Percentiles rank a stretch among this genome's conserved stretches.
phyloP scores from a whole-genome alignment of 2,797 vertebrate genomes.

The Dendrocincla fuliginosa region DNA sequence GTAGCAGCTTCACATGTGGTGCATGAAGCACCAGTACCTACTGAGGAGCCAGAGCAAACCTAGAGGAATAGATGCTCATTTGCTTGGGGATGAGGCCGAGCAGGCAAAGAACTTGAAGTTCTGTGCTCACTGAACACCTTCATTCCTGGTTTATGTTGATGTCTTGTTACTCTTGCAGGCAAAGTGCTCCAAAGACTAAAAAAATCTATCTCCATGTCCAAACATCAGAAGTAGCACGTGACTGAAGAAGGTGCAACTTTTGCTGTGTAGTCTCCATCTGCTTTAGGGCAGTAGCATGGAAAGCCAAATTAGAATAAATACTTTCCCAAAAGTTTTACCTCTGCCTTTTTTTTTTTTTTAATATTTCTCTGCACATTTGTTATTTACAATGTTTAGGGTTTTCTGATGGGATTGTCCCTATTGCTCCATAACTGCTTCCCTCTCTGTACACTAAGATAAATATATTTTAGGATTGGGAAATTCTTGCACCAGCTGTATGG shows the following conservation, averaged over 20 bases:
- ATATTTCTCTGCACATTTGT: background rate
- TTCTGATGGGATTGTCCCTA: background rate
- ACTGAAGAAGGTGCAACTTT: background rate
- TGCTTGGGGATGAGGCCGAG: background rate
- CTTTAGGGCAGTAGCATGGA: background rate
- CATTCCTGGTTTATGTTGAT: background rate
- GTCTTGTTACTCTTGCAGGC: conserved; percentile 22
- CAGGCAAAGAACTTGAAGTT: background rate
- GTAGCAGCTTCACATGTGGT: background rate
- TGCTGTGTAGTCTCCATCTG: background rate
- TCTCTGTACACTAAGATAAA: background rate
- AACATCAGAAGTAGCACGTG: background rate
- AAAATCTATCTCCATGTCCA: conserved; percentile 34
- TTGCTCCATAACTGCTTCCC: background rate
- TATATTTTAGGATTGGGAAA: background rate
- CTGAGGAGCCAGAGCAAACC: background rate
- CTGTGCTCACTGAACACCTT: background rate
- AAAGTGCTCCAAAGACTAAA: background rate
- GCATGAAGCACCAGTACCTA: background rate
- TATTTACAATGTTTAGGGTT: background rate
- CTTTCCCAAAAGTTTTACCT: background rate
- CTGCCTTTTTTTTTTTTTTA: background rate
- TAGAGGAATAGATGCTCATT: background rate
- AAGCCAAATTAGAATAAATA: conserved; percentile 1
- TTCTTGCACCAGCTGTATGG: background rate